Conservation (phyloP, 2,797 vertebrate genomes). For the Simalia tracyae region DNA sequence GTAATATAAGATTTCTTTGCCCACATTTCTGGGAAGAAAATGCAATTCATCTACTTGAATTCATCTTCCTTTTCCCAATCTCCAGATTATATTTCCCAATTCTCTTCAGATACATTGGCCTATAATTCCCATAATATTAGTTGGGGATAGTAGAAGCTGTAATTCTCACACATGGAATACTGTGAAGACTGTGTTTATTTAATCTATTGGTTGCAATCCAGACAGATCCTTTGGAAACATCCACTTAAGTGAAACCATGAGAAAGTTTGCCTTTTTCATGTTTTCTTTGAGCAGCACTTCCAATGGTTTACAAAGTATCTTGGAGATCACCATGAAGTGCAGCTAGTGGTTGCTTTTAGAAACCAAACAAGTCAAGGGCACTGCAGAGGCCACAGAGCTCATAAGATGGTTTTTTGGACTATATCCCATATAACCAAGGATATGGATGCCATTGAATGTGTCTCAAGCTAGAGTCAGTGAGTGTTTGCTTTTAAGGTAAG, state of each 20-base stretch:
- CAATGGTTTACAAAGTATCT: not conserved
- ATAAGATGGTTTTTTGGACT: slow-evolving; percentile 22
- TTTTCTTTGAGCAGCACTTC: not conserved
- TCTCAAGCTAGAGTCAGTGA: slow-evolving; percentile 43
- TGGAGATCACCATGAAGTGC: not conserved
- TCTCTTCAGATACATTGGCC: not conserved
- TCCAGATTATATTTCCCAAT: not conserved
- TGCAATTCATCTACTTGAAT: not conserved
- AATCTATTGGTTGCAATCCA: not conserved
- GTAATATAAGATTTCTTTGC: not conserved
- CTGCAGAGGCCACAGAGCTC: not conserved
- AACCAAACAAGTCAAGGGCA: not conserved
- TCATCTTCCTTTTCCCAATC: not conserved
- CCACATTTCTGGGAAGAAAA: not conserved
- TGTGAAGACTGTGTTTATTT: not conserved
- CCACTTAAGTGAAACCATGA: not conserved
- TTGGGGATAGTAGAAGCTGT: not conserved
- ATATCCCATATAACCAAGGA: slow-evolving; percentile 44
- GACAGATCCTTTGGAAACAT: not conserved
- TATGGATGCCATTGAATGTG: slow-evolving; percentile 37
- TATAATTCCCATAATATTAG: not conserved
- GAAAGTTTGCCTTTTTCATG: not conserved
- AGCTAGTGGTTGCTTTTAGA: not conserved
- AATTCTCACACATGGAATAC: not conserved
- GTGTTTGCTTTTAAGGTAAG: slow-evolving; percentile 74